Evolutionary conservation across 2,797 vertebrate genomes (phyloP).

Genomic region (Sebastes vulpes): DNA sequence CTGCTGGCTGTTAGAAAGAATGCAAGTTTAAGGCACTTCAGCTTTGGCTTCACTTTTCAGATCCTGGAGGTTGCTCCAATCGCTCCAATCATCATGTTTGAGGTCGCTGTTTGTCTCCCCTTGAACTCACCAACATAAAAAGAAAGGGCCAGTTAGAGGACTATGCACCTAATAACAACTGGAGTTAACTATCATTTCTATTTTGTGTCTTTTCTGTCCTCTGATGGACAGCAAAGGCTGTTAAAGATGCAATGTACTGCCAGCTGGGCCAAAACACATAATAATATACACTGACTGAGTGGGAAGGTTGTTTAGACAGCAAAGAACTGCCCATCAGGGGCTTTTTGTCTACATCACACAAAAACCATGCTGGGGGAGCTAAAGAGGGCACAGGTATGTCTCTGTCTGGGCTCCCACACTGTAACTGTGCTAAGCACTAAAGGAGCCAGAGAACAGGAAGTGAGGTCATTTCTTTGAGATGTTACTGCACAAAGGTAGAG

Average conservation of each 20-base stretch:
- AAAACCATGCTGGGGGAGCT: not conserved
- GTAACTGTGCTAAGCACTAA: not conserved
- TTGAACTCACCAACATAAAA: not conserved
- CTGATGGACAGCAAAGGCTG: not conserved
- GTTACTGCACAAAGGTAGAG: not conserved
- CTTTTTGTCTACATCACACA: not conserved
- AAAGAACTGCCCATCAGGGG: not conserved
- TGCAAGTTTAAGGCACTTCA: no score
- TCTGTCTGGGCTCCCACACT: conserved; percentile 2
- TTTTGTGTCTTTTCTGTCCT: not conserved
- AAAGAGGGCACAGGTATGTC: not conserved
- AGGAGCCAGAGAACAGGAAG: not conserved
- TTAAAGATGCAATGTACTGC: not conserved
- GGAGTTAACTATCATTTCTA: not conserved
- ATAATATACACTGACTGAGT: not conserved
- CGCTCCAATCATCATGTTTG: not conserved
- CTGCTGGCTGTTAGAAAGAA: no score
- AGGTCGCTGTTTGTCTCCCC: not conserved
- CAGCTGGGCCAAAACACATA: not conserved
- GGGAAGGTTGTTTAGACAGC: conserved; percentile 9
- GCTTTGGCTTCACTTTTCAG: no score
- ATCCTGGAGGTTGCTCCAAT: not conserved
- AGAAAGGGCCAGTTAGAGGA: not conserved
- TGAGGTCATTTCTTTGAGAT: not conserved
- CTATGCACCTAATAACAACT: not conserved